Base-by-base conservation (phyloP, 2,888 invertebrate species). In the Cryptophagus acutangulus region DNA sequence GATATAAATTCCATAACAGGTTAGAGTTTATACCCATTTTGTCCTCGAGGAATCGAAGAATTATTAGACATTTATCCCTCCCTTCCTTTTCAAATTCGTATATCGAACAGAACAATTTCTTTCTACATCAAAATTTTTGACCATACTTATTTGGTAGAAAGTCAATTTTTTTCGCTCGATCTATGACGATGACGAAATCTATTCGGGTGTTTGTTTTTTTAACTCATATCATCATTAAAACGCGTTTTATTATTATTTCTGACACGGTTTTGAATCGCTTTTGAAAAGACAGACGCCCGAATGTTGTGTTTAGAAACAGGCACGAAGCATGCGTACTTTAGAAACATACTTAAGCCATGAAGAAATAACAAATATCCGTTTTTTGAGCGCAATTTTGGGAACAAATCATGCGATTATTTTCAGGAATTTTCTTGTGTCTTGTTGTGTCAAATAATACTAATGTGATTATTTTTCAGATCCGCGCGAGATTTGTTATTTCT, bases 1-100 rank as follows among this genome's bases (percentile, higher is more conserved):
- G 87, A 78, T 88, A 88, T 82, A 87, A 88, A 80, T 88, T 88
- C 81, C 88, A 88, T 78, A 88, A 88, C 84, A 87, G 87, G 87
- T 87, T 83, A 74, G 71, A 62, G 37, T 43, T 42, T 41, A 28
- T 44, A 34, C 17, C 12, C 8, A 6, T 34, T 31, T 34, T 26
- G 26, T 26, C 26, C 26, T 26, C 12, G 26, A 26, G 26, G 26
- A 26, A n/a, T n/a, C n/a, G n/a, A n/a, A 26, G 12, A 26, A 26
- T 13, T 13, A 13, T 26, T 26, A 12, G 15, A 15, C 29, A 12
- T 10, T 8, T 29, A 5, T 31, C 12, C 16, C 31, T 15, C 31
- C 15, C 31, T 15, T 31, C 14, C 5, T 29, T 10, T 29, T 5
- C 6, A 20, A 20, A 26, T 31, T 31, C 31, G 31, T 31, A 31